Evolutionary conservation across 1,140 invertebrate genomes (phyloP), one percentile per base, ranked within the genome.

Genomic region (Brachionus plicatilis): DNA sequence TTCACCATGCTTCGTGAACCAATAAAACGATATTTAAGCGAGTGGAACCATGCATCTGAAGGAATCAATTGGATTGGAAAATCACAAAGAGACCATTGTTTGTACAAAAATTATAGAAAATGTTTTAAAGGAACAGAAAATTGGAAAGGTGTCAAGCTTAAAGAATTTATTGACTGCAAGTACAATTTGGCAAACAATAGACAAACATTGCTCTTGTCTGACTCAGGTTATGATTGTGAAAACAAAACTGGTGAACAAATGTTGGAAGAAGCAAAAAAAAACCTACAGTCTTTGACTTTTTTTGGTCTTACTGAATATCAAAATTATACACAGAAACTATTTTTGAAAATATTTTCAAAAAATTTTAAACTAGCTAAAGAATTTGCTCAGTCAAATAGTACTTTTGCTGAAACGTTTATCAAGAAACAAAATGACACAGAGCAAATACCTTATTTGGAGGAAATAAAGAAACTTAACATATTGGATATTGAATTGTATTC

Each of bases 241-340:
- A 92, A 93, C 60, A 94, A 94, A 92, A 87, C 91, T 41, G 93
- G 96, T 7, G 33, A 37, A 7, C 33, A 37, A 37, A 37, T 37
- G 33, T 7, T 37, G 33, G 33, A 37, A 37, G 97, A 95, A 88
- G 97, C 97, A 41, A 98, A 98, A 90, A 92, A 93, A 85, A 99
- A 99, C 91, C 91, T 99, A 33, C 93, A 93, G 84, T 93, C 94
- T 70, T 96, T 99, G 94, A 94, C 96, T 43, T 99, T 96, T 88
- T 98, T 99, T 90, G 97, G 97, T 85, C 91, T 99, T 72, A 97
- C 96, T 24, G 97, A 99, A 90, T 93, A 93, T 89, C 97, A 97
- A 90, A 94, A 94, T 91, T 94, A 94, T 87, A 88, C 70, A 66
- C 85, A 84, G 24, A 14, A 29, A 20, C 24, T 82, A 43, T 82